Base-by-base conservation (phyloP, 2,113 vertebrate species). In the Pipra filicauda region DNA sequence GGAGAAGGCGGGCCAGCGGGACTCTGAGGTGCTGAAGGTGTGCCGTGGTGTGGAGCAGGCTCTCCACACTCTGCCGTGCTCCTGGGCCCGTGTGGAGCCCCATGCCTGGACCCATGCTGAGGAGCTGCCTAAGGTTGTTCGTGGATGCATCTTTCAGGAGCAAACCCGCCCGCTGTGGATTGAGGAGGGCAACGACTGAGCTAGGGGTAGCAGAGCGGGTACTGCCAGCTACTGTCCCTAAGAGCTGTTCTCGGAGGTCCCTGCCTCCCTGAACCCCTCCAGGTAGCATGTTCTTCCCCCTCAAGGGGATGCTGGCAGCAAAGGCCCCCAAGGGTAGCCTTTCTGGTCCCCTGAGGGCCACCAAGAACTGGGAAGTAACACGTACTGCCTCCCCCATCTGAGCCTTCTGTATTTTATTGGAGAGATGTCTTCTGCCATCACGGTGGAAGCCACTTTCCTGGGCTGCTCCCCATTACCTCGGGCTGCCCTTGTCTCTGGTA, bases 81-180 rank as follows among this genome's bases (percentile, higher is more conserved):
- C 97, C 52, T 98, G 98, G 97, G 94, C 93, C 39, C 80, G 83
- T 0, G 97, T 98, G 87, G 96, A 97, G 2, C 78, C 97, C 35
- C 95, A 96, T 0, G 39, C 96, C 12, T 98, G 98, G 98, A 85
- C 61, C 70, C 97, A 94, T 0, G 35, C 91, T 0, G 97, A 98
- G 74, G 98, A 98, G 72, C 94, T 98, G 91, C 97, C 97, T 93
- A 98, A 98, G 91, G 97, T 98, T 55, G 97, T 98, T 31, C 98
- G 97, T 1, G 88, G 97, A 28, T 96, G 95, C 67, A 97, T 98
- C 91, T 96, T 98, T 91, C 98, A 98, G 96, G 98, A 98, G 71
- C 98, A 98, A 92, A 94, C 91, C 18, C 97, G 96, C 81, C 97
- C 98, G 0, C 96, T 98, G 91, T 98, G 98, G 98, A 93, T 98